Percentiles rank a stretch among this genome's conserved stretches.
These are phyloP conservation scores for Leucosticte australis DNA, from an alignment of 2,113 vertebrate genomes.

Conservation along the genomic window DNA sequence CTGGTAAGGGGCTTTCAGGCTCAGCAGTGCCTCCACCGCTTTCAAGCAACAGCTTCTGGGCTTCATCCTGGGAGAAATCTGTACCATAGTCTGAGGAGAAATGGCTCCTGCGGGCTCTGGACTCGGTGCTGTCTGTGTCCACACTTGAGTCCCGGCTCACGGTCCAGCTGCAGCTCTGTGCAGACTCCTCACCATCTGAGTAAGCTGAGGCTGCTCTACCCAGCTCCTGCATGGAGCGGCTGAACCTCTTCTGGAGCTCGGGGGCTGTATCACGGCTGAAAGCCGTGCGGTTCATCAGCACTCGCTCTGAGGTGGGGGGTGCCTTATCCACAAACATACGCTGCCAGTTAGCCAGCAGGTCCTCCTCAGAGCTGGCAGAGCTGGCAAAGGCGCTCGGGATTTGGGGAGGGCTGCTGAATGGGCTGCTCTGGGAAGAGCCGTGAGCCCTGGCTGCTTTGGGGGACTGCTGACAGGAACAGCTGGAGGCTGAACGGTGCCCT, in stretches of 20 bases:
- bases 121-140: slow-evolving; percentile 81
- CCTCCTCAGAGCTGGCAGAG: slow-evolving; percentile 91
- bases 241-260: slow-evolving; percentile 79
- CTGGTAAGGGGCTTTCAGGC: slow-evolving; percentile 22
- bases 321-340: slow-evolving; percentile 93
- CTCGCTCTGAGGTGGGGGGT: slow-evolving; percentile 73
- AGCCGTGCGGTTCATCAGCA: slow-evolving; percentile 83
- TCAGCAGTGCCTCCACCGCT: slow-evolving; percentile 40
- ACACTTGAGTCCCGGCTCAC: slow-evolving; percentile 83
- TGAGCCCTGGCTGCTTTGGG: slow-evolving; percentile 67
- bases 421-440: slow-evolving; percentile 84
- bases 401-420: slow-evolving; percentile 77
- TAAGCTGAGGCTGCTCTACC: slow-evolving; percentile 65
- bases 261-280: slow-evolving; percentile 82
- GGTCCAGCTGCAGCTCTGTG: slow-evolving; percentile 78
- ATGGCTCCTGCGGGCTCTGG: slow-evolving; percentile 66
- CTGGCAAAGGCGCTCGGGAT: slow-evolving; percentile 83
- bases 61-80: slow-evolving; percentile 77
- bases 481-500: slow-evolving; percentile 67
- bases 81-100: slow-evolving; percentile 68
- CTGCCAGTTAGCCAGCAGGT: slow-evolving; percentile 93
- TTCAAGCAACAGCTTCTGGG: slow-evolving; percentile 72
- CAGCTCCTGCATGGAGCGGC: slow-evolving; percentile 74
- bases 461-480: slow-evolving; percentile 72
- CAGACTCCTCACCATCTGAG: slow-evolving; percentile 84